phyloP scores from a whole-genome alignment of 1,140 invertebrate species.

The Cherax destructor region DNA sequence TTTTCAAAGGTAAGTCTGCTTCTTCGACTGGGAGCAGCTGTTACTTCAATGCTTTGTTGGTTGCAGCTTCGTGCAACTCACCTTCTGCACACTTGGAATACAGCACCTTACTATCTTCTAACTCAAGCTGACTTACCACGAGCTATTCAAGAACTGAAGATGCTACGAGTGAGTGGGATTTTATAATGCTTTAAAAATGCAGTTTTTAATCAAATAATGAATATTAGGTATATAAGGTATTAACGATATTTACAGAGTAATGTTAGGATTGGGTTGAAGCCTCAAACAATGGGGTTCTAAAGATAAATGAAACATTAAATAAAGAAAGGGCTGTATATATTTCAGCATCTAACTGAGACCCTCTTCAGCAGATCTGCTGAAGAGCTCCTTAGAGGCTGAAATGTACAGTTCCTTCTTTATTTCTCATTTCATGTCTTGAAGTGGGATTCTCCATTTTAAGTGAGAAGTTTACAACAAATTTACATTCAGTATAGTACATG shows the following conservation, averaged over 20 bases:
- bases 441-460: no score
- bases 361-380: no score
- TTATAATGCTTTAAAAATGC: neutral
- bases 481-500: no score
- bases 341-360: no score
- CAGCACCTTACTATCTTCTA: slow-evolving; percentile 81
- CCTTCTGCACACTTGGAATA: slow-evolving; percentile 84
- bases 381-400: no score
- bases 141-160: slow-evolving; percentile 78
- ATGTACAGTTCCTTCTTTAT: no score
- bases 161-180: slow-evolving; percentile 43
- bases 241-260: neutral
- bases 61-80: slow-evolving; percentile 82
- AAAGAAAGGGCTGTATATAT: no score
- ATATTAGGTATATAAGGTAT: neutral
- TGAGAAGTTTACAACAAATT: no score
- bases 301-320: no score
- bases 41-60: slow-evolving; percentile 77
- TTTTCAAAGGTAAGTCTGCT: slow-evolving; percentile 62
- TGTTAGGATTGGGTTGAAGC: no score
- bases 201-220: neutral
- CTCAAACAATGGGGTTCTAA: no score
- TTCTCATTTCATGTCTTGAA: no score
- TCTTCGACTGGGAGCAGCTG: slow-evolving; percentile 54
- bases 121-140: slow-evolving; percentile 81